These are phyloP conservation scores for Molanna angustata DNA, from an alignment of 2,888 invertebrate species.

Conservation along the genomic window DNA sequence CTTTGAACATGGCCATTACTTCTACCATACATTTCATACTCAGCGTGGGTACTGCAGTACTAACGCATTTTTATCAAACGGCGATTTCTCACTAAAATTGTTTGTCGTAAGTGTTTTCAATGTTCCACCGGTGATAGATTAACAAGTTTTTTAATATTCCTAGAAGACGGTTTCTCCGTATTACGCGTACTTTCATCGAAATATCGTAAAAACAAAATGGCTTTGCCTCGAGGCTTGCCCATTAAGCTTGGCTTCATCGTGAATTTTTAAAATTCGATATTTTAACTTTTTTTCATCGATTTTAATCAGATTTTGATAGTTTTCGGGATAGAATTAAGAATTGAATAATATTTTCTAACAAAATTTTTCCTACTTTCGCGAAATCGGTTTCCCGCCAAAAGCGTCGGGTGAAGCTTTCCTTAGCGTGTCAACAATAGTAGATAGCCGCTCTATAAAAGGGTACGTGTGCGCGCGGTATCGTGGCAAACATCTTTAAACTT, in stretches of 20 bases:
- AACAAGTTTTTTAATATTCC: slow-evolving; percentile 48
- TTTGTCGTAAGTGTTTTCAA: slow-evolving; percentile 48
- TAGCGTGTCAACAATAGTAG: slow-evolving; percentile 24
- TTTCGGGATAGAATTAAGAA: slow-evolving; percentile 15
- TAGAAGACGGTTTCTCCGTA: slow-evolving; percentile 42
- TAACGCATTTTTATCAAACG: slow-evolving; percentile 35
- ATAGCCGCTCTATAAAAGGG: slow-evolving; percentile 15
- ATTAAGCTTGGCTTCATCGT: slow-evolving; percentile 27
- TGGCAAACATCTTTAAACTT: slow-evolving; percentile 1
- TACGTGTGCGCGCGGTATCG: neutral
- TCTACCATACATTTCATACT: slow-evolving; percentile 52
- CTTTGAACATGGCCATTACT: slow-evolving; percentile 56
- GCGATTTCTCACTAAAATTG: slow-evolving; percentile 55
- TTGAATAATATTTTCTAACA: slow-evolving; percentile 24
- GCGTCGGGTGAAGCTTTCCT: slow-evolving; percentile 38
- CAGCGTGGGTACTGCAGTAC: slow-evolving; percentile 28
- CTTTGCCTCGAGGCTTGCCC: slow-evolving; percentile 44
- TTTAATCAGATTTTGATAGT: slow-evolving; percentile 10
- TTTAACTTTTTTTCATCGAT: slow-evolving; percentile 34
- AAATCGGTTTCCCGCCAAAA: slow-evolving; percentile 54
- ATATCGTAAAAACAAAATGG: slow-evolving; percentile 60
- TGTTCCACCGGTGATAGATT: slow-evolving; percentile 52
- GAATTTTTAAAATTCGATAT: slow-evolving; percentile 32
- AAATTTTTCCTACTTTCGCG: slow-evolving; percentile 37
- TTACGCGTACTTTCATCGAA: slow-evolving; percentile 41